Evolutionary conservation across 2,888 invertebrate genomes (phyloP).

Genomic region (Chironomus tentans): DNA sequence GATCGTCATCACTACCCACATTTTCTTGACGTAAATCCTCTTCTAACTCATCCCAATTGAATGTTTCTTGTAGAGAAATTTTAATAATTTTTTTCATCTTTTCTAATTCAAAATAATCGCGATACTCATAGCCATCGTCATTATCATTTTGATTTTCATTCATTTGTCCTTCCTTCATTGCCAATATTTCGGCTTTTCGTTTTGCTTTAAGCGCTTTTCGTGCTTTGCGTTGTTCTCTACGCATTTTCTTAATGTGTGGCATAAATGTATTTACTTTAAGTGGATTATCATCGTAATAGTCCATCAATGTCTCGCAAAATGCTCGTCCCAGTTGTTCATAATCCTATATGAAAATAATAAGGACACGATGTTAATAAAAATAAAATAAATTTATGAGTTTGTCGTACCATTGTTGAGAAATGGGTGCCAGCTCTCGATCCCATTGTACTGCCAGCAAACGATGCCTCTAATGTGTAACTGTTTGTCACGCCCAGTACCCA

Average conservation of each 20-base stretch:
- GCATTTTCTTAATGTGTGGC: slow-evolving; percentile 41
- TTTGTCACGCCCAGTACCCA: slow-evolving; percentile 93
- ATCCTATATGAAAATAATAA: slow-evolving; percentile 44
- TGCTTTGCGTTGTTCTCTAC: slow-evolving; percentile 41
- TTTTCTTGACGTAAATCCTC: neutral
- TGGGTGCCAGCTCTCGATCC: slow-evolving; percentile 76
- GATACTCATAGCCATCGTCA: neutral
- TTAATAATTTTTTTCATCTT: neutral
- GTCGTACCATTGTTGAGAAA: slow-evolving; percentile 55
- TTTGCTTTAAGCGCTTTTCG: slow-evolving; percentile 35
- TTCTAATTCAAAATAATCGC: neutral
- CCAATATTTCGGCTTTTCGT: slow-evolving; percentile 35
- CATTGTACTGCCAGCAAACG: slow-evolving; percentile 81
- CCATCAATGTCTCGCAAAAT: slow-evolving; percentile 86
- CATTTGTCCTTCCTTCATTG: slow-evolving; percentile 37
- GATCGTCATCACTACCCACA: neutral
- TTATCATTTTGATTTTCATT: slow-evolving; percentile 29
- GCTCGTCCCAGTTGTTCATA: slow-evolving; percentile 76
- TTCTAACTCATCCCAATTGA: slow-evolving; percentile 19
- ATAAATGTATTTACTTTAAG: slow-evolving; percentile 53
- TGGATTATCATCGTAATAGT: slow-evolving; percentile 81
- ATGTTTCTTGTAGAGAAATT: neutral
- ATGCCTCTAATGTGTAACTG: slow-evolving; percentile 93
- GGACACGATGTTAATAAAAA: neutral
- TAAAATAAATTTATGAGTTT: neutral